Conservation (phyloP, 1,140 invertebrate species). For the Lucilia cuprina region DNA sequence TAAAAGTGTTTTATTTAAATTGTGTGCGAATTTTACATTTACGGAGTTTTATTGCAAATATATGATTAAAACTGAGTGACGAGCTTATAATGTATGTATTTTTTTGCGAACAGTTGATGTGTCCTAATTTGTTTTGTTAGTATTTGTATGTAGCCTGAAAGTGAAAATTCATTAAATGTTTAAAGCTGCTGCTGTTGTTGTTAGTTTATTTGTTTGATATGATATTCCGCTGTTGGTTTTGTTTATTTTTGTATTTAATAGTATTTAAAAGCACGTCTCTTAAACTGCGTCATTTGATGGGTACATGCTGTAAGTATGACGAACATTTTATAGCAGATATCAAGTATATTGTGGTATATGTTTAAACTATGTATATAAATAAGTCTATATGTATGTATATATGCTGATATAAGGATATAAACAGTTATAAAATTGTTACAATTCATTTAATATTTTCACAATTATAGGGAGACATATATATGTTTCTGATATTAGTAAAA, state of each 20-base stretch:
- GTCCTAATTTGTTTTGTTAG: slow-evolving; percentile 2
- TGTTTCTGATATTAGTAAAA: too few relatives aligned
- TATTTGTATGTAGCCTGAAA: background rate
- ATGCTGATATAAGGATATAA: background rate
- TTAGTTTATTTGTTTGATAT: background rate
- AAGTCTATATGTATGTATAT: background rate
- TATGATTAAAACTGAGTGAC: background rate
- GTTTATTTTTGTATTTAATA: background rate
- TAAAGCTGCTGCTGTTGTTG: background rate
- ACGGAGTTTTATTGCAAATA: background rate
- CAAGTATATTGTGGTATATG: background rate
- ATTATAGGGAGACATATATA: too few relatives aligned
- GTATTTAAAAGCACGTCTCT: slow-evolving; percentile 4
- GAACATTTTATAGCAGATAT: background rate
- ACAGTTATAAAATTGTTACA: background rate
- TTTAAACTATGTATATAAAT: background rate
- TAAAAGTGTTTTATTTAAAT: background rate
- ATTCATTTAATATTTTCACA: background rate
- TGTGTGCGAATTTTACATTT: background rate
- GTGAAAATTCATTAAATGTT: background rate
- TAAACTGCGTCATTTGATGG: slow-evolving; percentile 5
- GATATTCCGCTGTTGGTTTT: background rate
- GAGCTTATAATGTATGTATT: background rate
- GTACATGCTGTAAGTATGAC: background rate
- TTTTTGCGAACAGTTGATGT: background rate